Evolutionary conservation across 1,140 invertebrate species (phyloP).

Genomic region (Drosophila lowei): DNA sequence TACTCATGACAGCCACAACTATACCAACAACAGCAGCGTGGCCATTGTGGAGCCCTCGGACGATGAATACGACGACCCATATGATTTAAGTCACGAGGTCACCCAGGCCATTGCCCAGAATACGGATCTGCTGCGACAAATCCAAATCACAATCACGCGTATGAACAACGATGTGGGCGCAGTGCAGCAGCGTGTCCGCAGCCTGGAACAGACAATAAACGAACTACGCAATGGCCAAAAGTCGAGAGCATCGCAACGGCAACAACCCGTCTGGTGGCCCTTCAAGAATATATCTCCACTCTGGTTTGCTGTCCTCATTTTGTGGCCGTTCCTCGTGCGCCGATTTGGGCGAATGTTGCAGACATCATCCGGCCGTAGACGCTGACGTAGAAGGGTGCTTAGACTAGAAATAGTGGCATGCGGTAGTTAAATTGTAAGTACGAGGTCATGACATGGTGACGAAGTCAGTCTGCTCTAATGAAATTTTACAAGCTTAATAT

Average conservation of each 20-base stretch:
- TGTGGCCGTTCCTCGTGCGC: constrained; percentile 86
- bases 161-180: constrained; percentile 83
- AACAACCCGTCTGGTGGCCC: constrained; percentile 84
- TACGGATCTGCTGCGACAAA: constrained; percentile 74
- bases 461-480: no score
- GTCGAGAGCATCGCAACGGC: constrained; percentile 11
- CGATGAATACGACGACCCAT: constrained; percentile 90
- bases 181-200: constrained; percentile 81
- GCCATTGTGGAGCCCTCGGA: constrained; percentile 87
- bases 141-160: constrained; percentile 81
- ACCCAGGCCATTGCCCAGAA: constrained; percentile 67
- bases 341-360: constrained; percentile 62
- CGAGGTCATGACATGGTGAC: not conserved
- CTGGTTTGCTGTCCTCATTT: constrained; percentile 84
- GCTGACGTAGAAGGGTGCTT: constrained; percentile 38
- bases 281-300: constrained; percentile 84
- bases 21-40: constrained; percentile 82
- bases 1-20: constrained; percentile 53
- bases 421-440: constrained; percentile 74
- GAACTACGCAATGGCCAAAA: constrained; percentile 55
- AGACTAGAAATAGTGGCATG: constrained; percentile 26
- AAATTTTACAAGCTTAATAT: no score
- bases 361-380: constrained; percentile 32
- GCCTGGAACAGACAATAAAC: constrained; percentile 76
- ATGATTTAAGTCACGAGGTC: constrained; percentile 85